Evolutionary conservation across 2,797 vertebrate species (phyloP).

Genomic region (Myotis myotis): DNA sequence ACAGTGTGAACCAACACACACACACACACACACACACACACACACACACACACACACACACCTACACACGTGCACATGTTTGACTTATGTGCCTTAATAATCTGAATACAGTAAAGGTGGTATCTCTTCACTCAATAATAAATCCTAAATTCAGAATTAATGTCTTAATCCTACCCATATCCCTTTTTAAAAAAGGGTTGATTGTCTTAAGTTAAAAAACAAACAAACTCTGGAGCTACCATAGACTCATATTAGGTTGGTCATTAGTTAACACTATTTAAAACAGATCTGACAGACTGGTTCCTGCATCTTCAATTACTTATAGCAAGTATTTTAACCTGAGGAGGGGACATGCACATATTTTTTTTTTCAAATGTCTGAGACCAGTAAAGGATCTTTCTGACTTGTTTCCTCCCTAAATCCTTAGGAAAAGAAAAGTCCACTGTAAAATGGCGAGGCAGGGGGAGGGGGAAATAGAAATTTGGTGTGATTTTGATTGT

Average conservation of each 20-base stretch:
- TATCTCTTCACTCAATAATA: background rate
- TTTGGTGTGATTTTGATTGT: background rate
- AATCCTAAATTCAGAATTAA: background rate
- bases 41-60: background rate
- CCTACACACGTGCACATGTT: background rate
- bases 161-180: background rate
- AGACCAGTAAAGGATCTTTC: background rate
- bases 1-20: background rate
- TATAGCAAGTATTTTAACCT: slow-evolving; percentile 5
- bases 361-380: background rate
- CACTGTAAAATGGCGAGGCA: background rate
- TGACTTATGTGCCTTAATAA: background rate
- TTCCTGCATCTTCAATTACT: background rate
- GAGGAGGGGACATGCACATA: background rate
- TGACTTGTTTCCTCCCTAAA: background rate
- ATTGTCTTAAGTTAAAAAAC: background rate
- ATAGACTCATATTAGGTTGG: background rate
- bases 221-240: background rate
- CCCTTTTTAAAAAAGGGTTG: background rate
- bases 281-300: background rate
- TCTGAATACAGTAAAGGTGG: background rate
- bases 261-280: background rate
- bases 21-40: background rate
- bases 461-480: background rate
- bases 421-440: background rate